phyloP scores from a whole-genome alignment of 53 echinoderm and acorn worm genomes.

The Echinarachnius parma region DNA sequence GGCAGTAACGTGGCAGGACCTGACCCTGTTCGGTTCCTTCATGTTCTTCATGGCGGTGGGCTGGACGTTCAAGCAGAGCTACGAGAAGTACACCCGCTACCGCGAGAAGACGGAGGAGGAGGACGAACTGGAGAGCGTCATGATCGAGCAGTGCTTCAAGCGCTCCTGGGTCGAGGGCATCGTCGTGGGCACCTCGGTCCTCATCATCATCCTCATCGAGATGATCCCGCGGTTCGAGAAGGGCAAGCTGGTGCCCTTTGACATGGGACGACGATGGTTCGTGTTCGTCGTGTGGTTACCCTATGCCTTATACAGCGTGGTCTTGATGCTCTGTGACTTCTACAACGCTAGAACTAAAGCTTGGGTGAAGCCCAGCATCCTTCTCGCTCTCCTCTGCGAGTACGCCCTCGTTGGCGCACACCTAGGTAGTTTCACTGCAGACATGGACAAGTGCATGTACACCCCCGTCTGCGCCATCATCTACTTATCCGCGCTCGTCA shows the following conservation, averaged over 20 bases:
- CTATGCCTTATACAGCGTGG: constrained; percentile 48
- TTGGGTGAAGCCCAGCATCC: constrained; percentile 57
- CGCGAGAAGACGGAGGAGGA: constrained; percentile 42
- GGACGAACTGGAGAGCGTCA: constrained; percentile 39
- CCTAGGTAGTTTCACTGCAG: constrained; percentile 52
- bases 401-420: constrained; percentile 65
- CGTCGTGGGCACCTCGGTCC: constrained; percentile 52
- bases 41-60: constrained; percentile 74
- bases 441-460: constrained; percentile 78
- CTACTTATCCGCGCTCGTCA: constrained; percentile 58
- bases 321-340: constrained; percentile 45
- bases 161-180: constrained; percentile 58
- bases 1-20: constrained; percentile 75
- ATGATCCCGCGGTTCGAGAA: constrained; percentile 39
- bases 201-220: constrained; percentile 57
- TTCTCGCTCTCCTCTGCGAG: constrained; percentile 69
- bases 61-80: constrained; percentile 77
- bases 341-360: constrained; percentile 22
- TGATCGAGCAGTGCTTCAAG: constrained; percentile 69
- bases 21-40: constrained; percentile 75
- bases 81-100: constrained; percentile 58
- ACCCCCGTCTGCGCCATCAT: constrained; percentile 68
- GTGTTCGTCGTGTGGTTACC: constrained; percentile 55
- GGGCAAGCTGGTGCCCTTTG: constrained; percentile 20
- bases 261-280: constrained; percentile 37